phyloP scores from a whole-genome alignment of 2,113 vertebrate genomes.

The Macrotis lagotis region DNA sequence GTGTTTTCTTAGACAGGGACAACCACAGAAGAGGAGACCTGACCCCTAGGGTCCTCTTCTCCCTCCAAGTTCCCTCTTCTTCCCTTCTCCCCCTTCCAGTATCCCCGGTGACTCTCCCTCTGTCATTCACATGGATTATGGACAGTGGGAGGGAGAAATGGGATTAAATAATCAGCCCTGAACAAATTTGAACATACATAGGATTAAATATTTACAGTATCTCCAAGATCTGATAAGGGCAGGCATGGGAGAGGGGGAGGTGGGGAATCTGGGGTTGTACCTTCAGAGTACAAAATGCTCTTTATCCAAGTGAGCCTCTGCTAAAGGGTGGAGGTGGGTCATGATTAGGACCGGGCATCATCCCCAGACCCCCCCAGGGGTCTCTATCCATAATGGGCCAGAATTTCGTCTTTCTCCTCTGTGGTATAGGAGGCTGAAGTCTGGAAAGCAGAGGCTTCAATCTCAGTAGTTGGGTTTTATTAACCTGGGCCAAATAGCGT shows the following conservation, averaged over 20 bases:
- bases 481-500: not conserved
- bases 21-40: not conserved
- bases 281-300: not conserved
- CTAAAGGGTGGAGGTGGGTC: not conserved
- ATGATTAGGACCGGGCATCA: not conserved
- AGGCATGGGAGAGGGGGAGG: not conserved
- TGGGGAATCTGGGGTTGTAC: not conserved
- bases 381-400: not conserved
- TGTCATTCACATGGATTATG: not conserved
- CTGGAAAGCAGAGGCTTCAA: not conserved
- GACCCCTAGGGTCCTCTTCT: not conserved
- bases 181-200: not conserved
- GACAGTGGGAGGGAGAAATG: not conserved
- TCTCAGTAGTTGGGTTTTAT: not conserved
- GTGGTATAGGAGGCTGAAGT: not conserved
- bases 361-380: not conserved
- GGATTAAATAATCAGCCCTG: not conserved
- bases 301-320: not conserved
- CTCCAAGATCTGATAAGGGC: constrained; percentile 1
- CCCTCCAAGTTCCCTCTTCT: not conserved
- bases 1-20: not conserved
- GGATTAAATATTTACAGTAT: not conserved
- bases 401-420: not conserved
- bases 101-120: not conserved
- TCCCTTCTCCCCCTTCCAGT: not conserved